Evolutionary conservation across 1,140 invertebrate species (phyloP), one percentile per base, ranked within the genome.

Genomic region (Leptinotarsa undecemlineata): DNA sequence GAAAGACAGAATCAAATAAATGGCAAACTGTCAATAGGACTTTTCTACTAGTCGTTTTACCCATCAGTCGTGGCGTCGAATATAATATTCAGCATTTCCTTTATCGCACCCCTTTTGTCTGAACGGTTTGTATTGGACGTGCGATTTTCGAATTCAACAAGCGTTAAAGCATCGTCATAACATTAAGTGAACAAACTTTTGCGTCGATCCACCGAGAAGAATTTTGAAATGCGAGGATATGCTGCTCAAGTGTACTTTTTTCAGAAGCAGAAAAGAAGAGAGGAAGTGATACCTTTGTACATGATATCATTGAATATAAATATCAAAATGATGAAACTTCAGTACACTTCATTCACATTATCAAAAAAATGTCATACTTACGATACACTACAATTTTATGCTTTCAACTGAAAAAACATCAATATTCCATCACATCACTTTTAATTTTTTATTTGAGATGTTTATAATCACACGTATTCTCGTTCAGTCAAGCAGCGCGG

Each of bases 131-230:
- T 60, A 73, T 76, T 68, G 75, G 71, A 72, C 71, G 75, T 76
- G 75, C 73, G 75, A 76, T 76, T 76, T 73, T 76, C 67, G 67
- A 76, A 76, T 76, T 76, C 75, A 76, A 76, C 66, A 70, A 76
- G 75, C 75, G 75, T 76, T 76, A 76, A 70, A 68, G 75, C 70
- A 70, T 42, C 17, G 62, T 61, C 71, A 64, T 72, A 72, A 72
- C 61, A 64, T 47, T 3, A 26, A 63, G 14, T 64, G 42, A 60
- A 60, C 68, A 21, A 70, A 23, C n/a, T 57, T 23, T 68, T n/a
- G 23, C 13, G 11, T 68, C 69, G 69, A 15, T 15, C 0, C n/a
- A 19, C 51, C 4, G 51, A 17, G 8, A 42, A 23, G 64, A 67
- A 67, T 67, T 67, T 19, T 15, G 26, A 42, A 42, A 67, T 42